Evolutionary conservation across 30 jellyfish, hydroid and myxozoan genomes (phyloP), one percentile per base, ranked within the genome.

Genomic region (Chrysaora quinquecirrha): DNA sequence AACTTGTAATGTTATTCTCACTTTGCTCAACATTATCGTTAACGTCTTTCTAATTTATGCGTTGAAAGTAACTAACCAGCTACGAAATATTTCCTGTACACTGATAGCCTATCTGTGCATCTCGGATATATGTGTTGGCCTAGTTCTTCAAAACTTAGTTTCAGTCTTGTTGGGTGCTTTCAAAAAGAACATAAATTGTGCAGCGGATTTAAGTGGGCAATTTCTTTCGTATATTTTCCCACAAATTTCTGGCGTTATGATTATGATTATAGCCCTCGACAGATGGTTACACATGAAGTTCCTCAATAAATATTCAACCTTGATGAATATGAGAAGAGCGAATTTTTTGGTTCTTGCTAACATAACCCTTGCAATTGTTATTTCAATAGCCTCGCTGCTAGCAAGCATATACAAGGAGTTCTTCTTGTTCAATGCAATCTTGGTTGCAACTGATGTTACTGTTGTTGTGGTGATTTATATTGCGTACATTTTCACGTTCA

Each of bases 231-330:
- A 30, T 23, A 75, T 50, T 34, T 75, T 75, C 78, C 60, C 76
- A 2, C 76, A 75, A 54, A 48, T 75, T 54, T 75, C 87, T 24
- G 87, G 76, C 10, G 76, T 75, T 2, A 75, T 75, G 87, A 21
- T 32, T 14, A 48, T 28, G 76, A 48, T 75, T 14, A 58, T 75
- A n/a, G 67, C 87, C n/a, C n/a, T 75, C 20, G 87, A 75, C 61
- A 32, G 87, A n/a, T 75, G 25, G 30, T 61, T 75, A 20, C 87
- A 75, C 78, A 75, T 75, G 87, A 49, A 56, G 47, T 75, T n/a
- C 69, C 24, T 50, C 24, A 75, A 48, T 23, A 50, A 56, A 27
- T 75, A 75, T n/a, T 30, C 78, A 1, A 3, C 82, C 24, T 3
- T 70, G 35, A 70, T 70, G 82, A 70, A 34, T 12, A 10, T 6